Conservation (phyloP, 2,888 invertebrate species). For the Morinoia aosen region DNA sequence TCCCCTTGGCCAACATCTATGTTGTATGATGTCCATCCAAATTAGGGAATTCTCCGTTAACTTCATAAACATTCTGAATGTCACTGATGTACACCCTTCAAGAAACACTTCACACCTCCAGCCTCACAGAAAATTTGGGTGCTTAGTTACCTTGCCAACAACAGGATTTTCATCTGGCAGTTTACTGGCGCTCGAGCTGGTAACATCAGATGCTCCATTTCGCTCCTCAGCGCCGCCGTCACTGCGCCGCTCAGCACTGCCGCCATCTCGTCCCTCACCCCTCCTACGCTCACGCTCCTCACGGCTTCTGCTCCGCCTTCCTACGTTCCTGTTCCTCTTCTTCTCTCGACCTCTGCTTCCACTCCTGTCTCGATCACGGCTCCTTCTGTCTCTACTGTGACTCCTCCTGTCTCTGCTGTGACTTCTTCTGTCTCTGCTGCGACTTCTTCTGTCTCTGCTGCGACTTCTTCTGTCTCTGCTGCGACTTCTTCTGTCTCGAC, state of each 20-base stretch:
- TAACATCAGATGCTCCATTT: constrained; percentile 49
- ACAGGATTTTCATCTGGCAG: constrained; percentile 67
- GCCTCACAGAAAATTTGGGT: neutral
- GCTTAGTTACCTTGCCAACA: constrained; percentile 63
- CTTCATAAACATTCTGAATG: no score
- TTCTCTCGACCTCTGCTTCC: neutral
- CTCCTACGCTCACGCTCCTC: constrained; percentile 6
- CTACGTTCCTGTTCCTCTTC: neutral
- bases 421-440: constrained; percentile 43
- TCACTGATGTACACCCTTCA: no score
- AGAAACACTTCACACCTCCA: neutral
- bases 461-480: constrained; percentile 29
- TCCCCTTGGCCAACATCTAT: no score
- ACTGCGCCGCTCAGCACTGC: neutral
- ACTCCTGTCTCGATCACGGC: constrained; percentile 33
- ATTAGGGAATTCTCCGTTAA: no score
- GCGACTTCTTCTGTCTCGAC: constrained; percentile 29
- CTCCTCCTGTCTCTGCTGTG: constrained; percentile 71
- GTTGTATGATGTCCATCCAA: no score
- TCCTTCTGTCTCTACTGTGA: constrained; percentile 72
- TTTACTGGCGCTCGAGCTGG: constrained; percentile 38
- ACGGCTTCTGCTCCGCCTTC: neutral
- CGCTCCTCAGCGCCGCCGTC: constrained; percentile 12
- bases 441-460: constrained; percentile 53
- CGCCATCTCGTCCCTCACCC: neutral